Conservation (phyloP, 2,888 invertebrate species). For the Tanypteryx hageni region DNA sequence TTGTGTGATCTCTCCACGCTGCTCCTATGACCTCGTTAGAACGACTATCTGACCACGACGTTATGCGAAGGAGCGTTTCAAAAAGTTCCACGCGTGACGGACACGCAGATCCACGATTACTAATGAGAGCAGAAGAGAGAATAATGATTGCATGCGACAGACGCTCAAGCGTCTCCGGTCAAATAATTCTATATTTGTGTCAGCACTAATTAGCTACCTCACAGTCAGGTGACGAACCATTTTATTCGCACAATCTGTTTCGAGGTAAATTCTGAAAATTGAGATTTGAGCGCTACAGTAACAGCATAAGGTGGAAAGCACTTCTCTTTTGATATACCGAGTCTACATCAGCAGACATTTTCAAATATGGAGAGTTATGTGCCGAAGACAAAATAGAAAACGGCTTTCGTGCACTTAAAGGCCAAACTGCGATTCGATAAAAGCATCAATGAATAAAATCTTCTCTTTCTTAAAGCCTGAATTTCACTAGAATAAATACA, state of each 20-base stretch:
- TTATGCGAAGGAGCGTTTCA: background rate
- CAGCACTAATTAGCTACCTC: background rate
- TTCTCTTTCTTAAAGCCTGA: too few relatives aligned
- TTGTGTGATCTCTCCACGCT: background rate
- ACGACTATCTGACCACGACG: background rate
- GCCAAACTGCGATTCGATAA: too few relatives aligned
- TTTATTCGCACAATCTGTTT: background rate
- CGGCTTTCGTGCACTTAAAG: too few relatives aligned
- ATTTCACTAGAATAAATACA: too few relatives aligned
- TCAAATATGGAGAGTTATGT: too few relatives aligned
- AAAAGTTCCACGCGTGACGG: constrained; percentile 5
- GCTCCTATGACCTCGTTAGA: background rate
- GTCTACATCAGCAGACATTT: too few relatives aligned
- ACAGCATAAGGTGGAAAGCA: too few relatives aligned
- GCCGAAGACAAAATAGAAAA: too few relatives aligned
- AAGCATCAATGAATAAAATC: too few relatives aligned
- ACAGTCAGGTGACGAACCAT: background rate
- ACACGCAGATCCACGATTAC: background rate
- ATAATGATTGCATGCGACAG: background rate
- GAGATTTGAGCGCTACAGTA: too few relatives aligned
- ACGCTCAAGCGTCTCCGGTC: background rate
- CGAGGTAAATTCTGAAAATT: background rate
- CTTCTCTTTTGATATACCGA: too few relatives aligned
- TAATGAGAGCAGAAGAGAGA: constrained; percentile 5
- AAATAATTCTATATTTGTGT: constrained; percentile 17